Evolutionary conservation across 2,888 invertebrate genomes (phyloP).

Genomic region (Platynereis dumerilii): DNA sequence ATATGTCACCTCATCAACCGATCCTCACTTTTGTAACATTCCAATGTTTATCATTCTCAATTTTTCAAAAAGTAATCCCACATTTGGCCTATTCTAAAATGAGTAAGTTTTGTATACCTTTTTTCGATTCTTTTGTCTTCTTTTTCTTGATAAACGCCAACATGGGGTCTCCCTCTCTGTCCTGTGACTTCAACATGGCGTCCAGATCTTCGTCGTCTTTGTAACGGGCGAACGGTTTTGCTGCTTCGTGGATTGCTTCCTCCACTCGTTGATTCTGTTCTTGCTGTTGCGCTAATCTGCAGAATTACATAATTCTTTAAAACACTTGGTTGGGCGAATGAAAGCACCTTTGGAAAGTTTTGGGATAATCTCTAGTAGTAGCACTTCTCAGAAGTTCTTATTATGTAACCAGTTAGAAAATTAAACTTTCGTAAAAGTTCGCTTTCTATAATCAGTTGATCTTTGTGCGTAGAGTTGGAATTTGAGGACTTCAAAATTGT

Average conservation of each 20-base stretch:
- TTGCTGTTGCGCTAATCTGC: constrained; percentile 72
- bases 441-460: no score
- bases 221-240: constrained; percentile 90
- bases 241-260: constrained; percentile 82
- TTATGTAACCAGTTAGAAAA: no score
- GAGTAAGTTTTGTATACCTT: constrained; percentile 8
- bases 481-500: no score
- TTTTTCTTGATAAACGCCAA: constrained; percentile 81
- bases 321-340: no score
- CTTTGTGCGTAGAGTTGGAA: no score
- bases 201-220: constrained; percentile 90
- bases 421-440: no score
- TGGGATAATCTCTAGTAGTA: not conserved
- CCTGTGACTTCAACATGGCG: constrained; percentile 70
- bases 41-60: no score
- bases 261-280: constrained; percentile 73
- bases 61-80: no score
- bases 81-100: no score
- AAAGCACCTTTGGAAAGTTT: not conserved
- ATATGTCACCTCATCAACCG: no score
- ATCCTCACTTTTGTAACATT: no score
- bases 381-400: no score
- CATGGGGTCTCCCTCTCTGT: constrained; percentile 94
- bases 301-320: not conserved
- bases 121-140: constrained; percentile 36